Evolutionary conservation across 2,113 vertebrate species (phyloP), one percentile per base, ranked within the genome.

Genomic region (Malurus alboscapulatus): DNA sequence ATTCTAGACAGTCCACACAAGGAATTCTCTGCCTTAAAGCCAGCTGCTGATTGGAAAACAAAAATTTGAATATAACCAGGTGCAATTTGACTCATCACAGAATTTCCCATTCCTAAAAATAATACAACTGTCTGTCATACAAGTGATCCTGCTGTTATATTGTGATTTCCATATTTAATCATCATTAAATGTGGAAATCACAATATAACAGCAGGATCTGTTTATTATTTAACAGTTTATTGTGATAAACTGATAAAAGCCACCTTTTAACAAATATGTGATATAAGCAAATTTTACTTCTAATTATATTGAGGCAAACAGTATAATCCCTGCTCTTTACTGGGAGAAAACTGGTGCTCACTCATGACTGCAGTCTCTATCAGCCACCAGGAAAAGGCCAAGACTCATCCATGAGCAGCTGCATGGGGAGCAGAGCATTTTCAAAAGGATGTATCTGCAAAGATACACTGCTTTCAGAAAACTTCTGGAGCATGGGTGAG

Each of bases 1-100:
- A 55, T 79, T 93, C 63, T 55, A 80, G 81, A 79, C 55, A 87
- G 51, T 50, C 27, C 89, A 42, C 12, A 76, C 3, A 9, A 76
- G 72, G 48, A 92, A 61, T 44, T 73, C 47, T 89, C 30, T 77
- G 59, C 84, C 81, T 89, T 73, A 69, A 62, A 93, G 51, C 7
- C 54, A 80, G 67, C 40, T 85, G 19, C 40, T 79, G 36, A 32
- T 6, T 77, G 21, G 59, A 82, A 83, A 92, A 77, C 1, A 84
- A 89, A 66, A 57, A 82, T 27, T 34, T 54, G 9, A 91, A 79
- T 62, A 58, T 18, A 88, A 45, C 38, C 59, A 58, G n/a, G 22
- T 73, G 54, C 20, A 69, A 38, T 82, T 83, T 48, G 27, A 90
- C 55, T 71, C 36, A 85, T 6, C 9, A 1, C 29, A 81, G 48